Percentiles rank a stretch among this genome's conserved stretches.
phyloP scores from a whole-genome alignment of 2,888 invertebrate genomes.

The Podabrus alpinus region DNA sequence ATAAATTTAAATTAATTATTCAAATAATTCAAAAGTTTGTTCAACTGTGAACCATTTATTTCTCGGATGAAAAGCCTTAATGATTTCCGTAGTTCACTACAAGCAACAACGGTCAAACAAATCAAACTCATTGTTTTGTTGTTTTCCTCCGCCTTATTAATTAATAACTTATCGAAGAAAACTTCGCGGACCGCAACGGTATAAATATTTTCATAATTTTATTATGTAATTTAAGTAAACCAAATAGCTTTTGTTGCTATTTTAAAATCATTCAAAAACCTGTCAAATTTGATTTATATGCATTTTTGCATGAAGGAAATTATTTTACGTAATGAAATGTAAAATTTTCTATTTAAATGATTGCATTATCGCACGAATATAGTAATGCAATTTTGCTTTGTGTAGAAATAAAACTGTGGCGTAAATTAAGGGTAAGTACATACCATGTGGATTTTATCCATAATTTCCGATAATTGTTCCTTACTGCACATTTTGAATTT shows the following conservation, averaged over 20 bases:
- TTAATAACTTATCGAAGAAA: not conserved
- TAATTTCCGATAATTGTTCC: slow-evolving; percentile 71
- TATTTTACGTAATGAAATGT: not conserved
- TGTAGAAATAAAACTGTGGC: not conserved
- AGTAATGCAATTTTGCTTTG: not conserved
- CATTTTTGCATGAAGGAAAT: not conserved
- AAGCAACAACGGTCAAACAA: not conserved
- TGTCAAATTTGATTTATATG: not conserved
- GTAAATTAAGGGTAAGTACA: slow-evolving; percentile 47
- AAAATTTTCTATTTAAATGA: not conserved
- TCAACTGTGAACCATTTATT: slow-evolving; percentile 13
- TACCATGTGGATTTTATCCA: slow-evolving; percentile 77
- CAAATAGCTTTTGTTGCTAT: not conserved
- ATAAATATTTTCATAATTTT: no score
- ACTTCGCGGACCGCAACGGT: not conserved
- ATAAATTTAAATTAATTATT: not conserved
- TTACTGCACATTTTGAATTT: slow-evolving; percentile 66
- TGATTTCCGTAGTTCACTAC: slow-evolving; percentile 13
- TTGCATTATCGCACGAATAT: not conserved
- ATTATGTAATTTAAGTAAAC: not conserved
- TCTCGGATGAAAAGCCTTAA: slow-evolving; percentile 11
- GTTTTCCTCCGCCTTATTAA: not conserved
- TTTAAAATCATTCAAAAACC: not conserved
- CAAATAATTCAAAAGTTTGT: not conserved
- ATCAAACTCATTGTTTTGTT: not conserved